Evolutionary conservation across 2,113 vertebrate genomes (phyloP), one percentile per base, ranked within the genome.

Genomic region (Vicugna pacos): DNA sequence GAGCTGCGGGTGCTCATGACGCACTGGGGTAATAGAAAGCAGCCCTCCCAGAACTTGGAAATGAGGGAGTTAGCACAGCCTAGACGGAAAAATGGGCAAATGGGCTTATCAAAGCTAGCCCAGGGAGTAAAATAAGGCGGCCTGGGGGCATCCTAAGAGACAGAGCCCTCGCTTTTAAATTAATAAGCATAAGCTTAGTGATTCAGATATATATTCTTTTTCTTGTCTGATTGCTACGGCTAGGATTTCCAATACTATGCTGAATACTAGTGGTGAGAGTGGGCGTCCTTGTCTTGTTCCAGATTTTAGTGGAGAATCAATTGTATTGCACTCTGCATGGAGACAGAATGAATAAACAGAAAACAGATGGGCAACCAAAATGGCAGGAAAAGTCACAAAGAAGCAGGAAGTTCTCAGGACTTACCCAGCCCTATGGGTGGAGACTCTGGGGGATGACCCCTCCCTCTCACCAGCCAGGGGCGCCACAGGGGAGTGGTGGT

Each of bases 1-100:
- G 58, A 91, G 30, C 26, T 15, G 8, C 24, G 35, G 4, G 1
- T 8, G 42, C 54, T 9, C 22, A 8, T 11, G 72, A 15, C 13
- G 72, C 8, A 3, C 0, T 0, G 15, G 30, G 54, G 46, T 64
- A 28, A 77, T 0, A 2, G 6, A 13, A 50, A 35, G 46, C 30
- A 48, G 28, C 17, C 30, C 19, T 86, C 75, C 19, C 17, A 58
- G 82, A 60, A 58, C 14, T 15, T 60, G 32, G 38, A 81, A 65
- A 46, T 38, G 28, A 80, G 8, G 26, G 35, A 56, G 38, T 46
- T 46, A 16, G 32, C 58, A 32, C 28, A 32, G 64, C 28, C 30
- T 38, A 0, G 6, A 67, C 62, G 87, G 28, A n/a, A 75, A 48
- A 84, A 72, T 0, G 17, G 67, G n/a, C 79, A 79, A 88, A 30